phyloP scores from a whole-genome alignment of 1,140 invertebrate genomes.

The Ylistrum balloti region DNA sequence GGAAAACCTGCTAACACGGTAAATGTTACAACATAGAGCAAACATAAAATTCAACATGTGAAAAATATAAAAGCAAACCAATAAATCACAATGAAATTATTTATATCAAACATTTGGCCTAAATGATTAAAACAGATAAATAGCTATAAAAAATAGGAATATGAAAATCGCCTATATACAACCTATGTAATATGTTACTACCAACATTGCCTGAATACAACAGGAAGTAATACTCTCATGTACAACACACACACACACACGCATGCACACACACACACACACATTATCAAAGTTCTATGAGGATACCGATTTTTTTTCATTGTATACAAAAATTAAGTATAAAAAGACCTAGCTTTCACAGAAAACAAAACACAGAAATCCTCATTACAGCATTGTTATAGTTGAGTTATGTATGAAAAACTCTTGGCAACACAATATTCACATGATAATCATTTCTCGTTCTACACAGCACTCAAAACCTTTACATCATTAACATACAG shows the following conservation, averaged over 20 bases:
- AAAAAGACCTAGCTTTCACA: not conserved
- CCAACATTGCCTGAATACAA: not conserved
- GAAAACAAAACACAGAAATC: not conserved
- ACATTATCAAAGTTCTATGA: not conserved
- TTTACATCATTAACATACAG: not conserved
- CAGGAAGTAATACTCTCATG: not conserved
- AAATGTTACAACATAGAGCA: not conserved
- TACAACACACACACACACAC: too few relatives aligned
- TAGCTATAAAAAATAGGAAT: not conserved
- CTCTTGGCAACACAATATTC: not conserved
- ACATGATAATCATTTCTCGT: not conserved
- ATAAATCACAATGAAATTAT: not conserved
- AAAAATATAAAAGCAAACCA: not conserved
- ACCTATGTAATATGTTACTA: not conserved
- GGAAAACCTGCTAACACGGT: too few relatives aligned
- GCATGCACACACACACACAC: too few relatives aligned
- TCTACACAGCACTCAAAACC: not conserved
- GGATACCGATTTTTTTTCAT: not conserved
- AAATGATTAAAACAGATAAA: not conserved
- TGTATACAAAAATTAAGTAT: conserved; percentile 21
- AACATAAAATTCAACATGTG: not conserved
- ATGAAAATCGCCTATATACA: not conserved
- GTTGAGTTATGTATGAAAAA: not conserved
- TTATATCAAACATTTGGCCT: not conserved
- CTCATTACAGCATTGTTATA: not conserved